Conservation (phyloP, 2,888 invertebrate species). For the Caenorhabditis sp. region DNA sequence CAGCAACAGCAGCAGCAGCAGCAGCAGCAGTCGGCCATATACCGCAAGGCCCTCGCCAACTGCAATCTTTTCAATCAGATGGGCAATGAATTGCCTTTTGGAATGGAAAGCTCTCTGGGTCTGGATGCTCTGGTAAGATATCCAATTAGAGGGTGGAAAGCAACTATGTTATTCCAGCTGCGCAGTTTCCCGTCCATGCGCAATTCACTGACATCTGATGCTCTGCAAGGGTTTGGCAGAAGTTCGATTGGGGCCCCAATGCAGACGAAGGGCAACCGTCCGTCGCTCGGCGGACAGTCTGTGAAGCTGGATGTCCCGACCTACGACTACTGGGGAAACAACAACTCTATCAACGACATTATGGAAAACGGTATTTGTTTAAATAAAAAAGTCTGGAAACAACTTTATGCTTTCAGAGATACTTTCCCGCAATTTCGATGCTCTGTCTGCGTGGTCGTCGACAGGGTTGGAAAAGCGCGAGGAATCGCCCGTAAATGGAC, state of each 20-base stretch:
- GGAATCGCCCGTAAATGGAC: conserved; percentile 51
- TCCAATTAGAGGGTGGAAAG: neutral
- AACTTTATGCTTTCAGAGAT: conserved; percentile 41
- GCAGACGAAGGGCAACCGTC: conserved; percentile 5
- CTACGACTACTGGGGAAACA: conserved; percentile 46
- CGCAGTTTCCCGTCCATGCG: conserved; percentile 59
- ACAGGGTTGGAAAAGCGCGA: conserved; percentile 35
- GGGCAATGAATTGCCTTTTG: conserved; percentile 15
- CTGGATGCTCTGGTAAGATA: conserved; percentile 24
- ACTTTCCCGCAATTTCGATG: conserved; percentile 37
- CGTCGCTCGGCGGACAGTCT: conserved; percentile 33
- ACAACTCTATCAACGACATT: conserved; percentile 46
- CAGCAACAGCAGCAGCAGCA: conserved; percentile 1
- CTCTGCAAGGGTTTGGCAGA: conserved; percentile 12
- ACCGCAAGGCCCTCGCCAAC: conserved; percentile 20
- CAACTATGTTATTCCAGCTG: conserved; percentile 18
- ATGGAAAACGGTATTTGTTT: conserved; percentile 34
- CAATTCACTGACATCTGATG: conserved; percentile 25
- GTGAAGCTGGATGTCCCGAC: conserved; percentile 21
- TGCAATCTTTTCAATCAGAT: conserved; percentile 33
- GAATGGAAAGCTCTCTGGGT: conserved; percentile 20
- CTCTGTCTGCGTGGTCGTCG: conserved; percentile 13
- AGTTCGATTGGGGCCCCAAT: neutral
- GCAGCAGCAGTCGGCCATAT: conserved; percentile 6
- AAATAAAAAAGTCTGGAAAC: no score